These are phyloP conservation scores for Eulemur albifrons DNA, from an alignment of 2,797 vertebrate species.

Conservation along the genomic window DNA sequence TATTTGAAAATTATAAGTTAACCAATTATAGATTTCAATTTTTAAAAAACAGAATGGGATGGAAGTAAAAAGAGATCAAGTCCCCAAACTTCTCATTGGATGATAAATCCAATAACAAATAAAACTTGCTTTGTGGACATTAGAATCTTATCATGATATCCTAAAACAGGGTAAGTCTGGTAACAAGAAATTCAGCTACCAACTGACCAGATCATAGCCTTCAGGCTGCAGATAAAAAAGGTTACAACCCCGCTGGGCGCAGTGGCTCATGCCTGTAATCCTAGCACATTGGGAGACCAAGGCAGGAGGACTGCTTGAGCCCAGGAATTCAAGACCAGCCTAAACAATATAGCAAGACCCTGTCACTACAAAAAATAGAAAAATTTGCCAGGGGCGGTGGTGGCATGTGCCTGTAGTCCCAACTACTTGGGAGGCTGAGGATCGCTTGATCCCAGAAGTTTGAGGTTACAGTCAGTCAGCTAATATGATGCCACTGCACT, in stretches of 20 bases:
- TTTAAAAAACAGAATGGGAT: background rate
- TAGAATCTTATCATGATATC: background rate
- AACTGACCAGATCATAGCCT: background rate
- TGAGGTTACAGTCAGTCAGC: background rate
- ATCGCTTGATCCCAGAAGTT: background rate
- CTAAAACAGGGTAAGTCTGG: background rate
- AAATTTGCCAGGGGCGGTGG: background rate
- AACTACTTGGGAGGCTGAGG: background rate
- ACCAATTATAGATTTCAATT: background rate
- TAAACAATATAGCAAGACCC: background rate
- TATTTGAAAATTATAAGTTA: background rate
- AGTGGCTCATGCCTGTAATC: background rate
- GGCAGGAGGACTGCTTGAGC: background rate
- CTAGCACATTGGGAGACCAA: background rate
- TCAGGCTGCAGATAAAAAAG: background rate
- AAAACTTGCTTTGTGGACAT: background rate
- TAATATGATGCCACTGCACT: background rate
- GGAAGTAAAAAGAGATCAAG: background rate
- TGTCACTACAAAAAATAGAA: background rate
- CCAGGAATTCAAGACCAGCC: background rate
- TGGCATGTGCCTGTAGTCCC: background rate
- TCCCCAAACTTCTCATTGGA: background rate
- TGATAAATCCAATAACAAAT: background rate
- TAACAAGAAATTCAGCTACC: background rate
- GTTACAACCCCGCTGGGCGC: background rate